Evolutionary conservation across 2,797 vertebrate species (phyloP).

Genomic region (Thaleichthys pacificus): DNA sequence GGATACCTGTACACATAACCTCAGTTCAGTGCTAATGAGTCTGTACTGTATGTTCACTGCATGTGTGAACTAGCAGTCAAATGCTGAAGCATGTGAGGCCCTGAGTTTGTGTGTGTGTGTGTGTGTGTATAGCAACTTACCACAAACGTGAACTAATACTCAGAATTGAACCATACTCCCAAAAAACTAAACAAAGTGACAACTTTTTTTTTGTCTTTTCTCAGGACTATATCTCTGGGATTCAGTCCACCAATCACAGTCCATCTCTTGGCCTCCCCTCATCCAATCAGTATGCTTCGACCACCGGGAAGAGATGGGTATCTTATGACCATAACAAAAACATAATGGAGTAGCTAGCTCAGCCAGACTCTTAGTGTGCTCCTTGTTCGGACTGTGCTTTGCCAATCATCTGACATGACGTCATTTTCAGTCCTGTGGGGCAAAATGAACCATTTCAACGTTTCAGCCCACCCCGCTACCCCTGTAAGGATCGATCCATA

Average conservation of each 20-base stretch:
- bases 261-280: slow-evolving; percentile 68
- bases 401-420: neutral
- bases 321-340: slow-evolving; percentile 75
- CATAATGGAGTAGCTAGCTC: slow-evolving; percentile 48
- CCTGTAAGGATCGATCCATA: slow-evolving; percentile 5
- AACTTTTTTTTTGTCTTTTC: neutral
- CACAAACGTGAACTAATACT: too few species aligned
- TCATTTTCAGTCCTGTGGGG: neutral
- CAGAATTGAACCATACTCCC: too few species aligned
- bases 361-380: neutral
- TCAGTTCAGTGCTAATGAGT: too few species aligned
- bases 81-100: neutral
- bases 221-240: slow-evolving; percentile 60
- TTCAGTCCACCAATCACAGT: slow-evolving; percentile 51
- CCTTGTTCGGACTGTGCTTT: slow-evolving; percentile 10
- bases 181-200: neutral
- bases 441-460: neutral
- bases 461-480: neutral
- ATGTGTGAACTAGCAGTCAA: neutral
- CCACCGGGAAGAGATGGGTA: slow-evolving; percentile 68
- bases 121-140: too few species aligned
- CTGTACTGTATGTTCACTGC: too few species aligned
- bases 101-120: neutral
- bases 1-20: too few species aligned
- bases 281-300: slow-evolving; percentile 64